Conservation (phyloP, 1,140 invertebrate species). For the Saccostrea echinata region DNA sequence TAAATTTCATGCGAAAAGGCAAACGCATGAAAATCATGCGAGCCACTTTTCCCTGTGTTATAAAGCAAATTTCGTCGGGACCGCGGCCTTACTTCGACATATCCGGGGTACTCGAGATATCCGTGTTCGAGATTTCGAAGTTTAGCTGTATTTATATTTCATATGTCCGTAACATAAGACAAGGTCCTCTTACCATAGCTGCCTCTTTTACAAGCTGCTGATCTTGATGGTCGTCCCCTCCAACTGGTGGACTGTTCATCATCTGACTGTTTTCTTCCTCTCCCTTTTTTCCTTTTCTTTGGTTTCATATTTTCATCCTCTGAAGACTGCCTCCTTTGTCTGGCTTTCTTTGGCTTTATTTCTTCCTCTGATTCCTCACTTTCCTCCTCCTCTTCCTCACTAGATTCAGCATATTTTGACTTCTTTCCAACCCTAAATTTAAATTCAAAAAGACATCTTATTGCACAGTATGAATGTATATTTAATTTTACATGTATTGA, state of each 20-base stretch:
- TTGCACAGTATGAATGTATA: too few species aligned
- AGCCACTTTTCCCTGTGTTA: too few species aligned
- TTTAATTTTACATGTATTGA: too few species aligned
- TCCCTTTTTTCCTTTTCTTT: conserved; percentile 45
- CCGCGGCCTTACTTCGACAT: too few species aligned
- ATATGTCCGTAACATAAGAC: background rate
- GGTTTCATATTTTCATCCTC: background rate
- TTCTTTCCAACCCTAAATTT: background rate
- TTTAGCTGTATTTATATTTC: too few species aligned
- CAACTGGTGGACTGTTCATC: conserved; percentile 51
- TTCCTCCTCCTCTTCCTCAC: conserved; percentile 33
- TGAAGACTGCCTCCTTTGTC: conserved; percentile 47
- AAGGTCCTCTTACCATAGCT: conserved; percentile 74
- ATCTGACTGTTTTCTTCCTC: conserved; percentile 53
- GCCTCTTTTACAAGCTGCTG: conserved; percentile 68
- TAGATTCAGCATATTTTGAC: background rate
- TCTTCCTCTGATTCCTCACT: conserved; percentile 18
- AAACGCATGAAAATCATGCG: too few species aligned
- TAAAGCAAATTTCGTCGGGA: too few species aligned
- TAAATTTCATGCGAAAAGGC: too few species aligned
- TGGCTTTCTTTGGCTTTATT: conserved; percentile 27
- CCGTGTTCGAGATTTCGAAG: too few species aligned
- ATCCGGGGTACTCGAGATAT: too few species aligned
- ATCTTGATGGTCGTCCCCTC: conserved; percentile 44
- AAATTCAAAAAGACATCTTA: background rate